Percentiles rank a stretch among this genome's conserved stretches.
These are phyloP conservation scores for Hypothenemus hampei DNA, from an alignment of 1,140 invertebrate species.

Conservation along the genomic window DNA sequence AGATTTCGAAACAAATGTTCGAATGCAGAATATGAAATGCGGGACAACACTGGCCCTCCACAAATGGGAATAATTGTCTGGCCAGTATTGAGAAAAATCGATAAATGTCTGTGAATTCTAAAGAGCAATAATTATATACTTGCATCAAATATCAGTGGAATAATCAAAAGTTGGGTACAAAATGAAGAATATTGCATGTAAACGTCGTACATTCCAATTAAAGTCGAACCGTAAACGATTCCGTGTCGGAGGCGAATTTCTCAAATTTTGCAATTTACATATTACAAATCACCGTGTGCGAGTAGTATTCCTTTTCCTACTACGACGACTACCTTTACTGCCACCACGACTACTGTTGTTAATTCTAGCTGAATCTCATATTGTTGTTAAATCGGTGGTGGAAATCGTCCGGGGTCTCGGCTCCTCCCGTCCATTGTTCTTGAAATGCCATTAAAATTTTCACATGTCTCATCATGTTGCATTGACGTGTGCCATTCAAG, in stretches of 20 bases:
- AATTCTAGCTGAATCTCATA: slow-evolving; percentile 15
- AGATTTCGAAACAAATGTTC: too few relatives aligned
- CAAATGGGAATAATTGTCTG: too few relatives aligned
- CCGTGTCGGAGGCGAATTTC: slow-evolving; percentile 19
- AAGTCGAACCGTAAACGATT: slow-evolving; percentile 9
- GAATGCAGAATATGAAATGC: too few relatives aligned
- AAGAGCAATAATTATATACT: too few relatives aligned
- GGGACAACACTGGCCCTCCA: too few relatives aligned
- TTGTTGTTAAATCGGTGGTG: slow-evolving; percentile 20
- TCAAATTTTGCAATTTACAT: slow-evolving; percentile 21
- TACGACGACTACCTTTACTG: slow-evolving; percentile 7
- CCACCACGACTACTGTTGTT: slow-evolving; percentile 6
- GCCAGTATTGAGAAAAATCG: too few relatives aligned
- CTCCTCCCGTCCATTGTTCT: slow-evolving; percentile 24
- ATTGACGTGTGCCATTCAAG: slow-evolving; percentile 16
- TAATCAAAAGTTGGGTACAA: too few relatives aligned
- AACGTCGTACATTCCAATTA: slow-evolving; percentile 16
- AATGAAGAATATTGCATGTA: slow-evolving; percentile 1
- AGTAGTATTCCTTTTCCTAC: too few relatives aligned
- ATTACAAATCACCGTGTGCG: slow-evolving; percentile 16
- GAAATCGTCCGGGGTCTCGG: too few relatives aligned
- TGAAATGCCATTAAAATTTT: slow-evolving; percentile 22
- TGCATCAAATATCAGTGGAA: too few relatives aligned
- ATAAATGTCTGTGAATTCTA: too few relatives aligned
- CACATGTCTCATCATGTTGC: slow-evolving; percentile 8